Evolutionary conservation across 2,888 invertebrate species (phyloP).

Genomic region (Trachelus troglodyta): DNA sequence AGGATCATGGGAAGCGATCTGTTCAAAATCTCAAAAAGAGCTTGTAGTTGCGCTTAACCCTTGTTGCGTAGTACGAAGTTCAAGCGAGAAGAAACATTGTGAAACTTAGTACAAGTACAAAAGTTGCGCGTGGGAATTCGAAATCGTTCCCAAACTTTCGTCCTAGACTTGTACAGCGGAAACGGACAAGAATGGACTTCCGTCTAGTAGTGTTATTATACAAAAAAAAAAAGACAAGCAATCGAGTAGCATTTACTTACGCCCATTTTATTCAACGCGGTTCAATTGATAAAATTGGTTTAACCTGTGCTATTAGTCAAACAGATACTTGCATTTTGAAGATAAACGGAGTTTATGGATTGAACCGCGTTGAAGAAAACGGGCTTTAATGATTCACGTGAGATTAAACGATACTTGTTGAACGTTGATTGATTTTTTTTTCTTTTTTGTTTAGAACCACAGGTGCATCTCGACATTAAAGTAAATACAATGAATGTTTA

Average conservation of each 20-base stretch:
- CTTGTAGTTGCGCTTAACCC: too few relatives aligned
- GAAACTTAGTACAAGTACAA: not conserved
- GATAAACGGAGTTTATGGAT: too few relatives aligned
- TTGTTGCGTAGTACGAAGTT: not conserved
- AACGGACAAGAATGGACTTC: not conserved
- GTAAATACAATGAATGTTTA: not conserved
- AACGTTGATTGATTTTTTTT: not conserved
- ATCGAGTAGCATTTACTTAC: not conserved
- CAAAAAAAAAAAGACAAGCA: not conserved
- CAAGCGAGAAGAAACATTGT: not conserved
- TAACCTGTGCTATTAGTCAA: too few relatives aligned
- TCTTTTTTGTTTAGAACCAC: not conserved
- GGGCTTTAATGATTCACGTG: not conserved
- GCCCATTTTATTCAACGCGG: too few relatives aligned
- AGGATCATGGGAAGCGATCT: not conserved
- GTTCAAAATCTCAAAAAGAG: too few relatives aligned
- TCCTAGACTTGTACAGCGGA: not conserved
- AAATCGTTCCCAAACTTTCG: not conserved
- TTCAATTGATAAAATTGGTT: too few relatives aligned
- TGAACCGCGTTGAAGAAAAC: too few relatives aligned
- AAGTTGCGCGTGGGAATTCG: not conserved
- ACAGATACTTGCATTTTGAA: too few relatives aligned
- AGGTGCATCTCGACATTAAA: not conserved
- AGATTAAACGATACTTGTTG: not conserved
- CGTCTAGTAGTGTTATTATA: not conserved